A percentile compares a stretch with the other conserved stretches of the same genome.
phyloP scores from a whole-genome alignment of 53 echinoderm and acorn worm genomes.

The Antedon mediterranea region DNA sequence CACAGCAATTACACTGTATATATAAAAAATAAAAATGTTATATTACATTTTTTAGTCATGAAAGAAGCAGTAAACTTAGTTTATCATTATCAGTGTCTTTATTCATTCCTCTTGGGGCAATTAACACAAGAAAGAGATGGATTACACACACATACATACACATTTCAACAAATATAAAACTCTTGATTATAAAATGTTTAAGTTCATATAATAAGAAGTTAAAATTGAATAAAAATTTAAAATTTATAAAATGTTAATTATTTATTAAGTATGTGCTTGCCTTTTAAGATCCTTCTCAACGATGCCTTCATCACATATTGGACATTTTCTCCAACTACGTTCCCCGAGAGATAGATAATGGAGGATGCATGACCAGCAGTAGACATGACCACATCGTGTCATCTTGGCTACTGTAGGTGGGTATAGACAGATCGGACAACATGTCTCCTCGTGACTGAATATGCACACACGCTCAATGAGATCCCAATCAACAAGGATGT shows the following conservation, averaged over 20 bases:
- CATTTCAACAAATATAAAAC: too few species aligned
- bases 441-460: slow-evolving; percentile 73
- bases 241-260: neutral
- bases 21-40: too few species aligned
- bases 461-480: slow-evolving; percentile 85
- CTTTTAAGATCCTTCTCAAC: slow-evolving; percentile 70
- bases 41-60: too few species aligned
- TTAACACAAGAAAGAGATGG: too few species aligned
- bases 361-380: slow-evolving; percentile 88
- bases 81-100: too few species aligned
- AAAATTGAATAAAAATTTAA: neutral
- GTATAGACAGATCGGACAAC: slow-evolving; percentile 87
- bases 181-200: too few species aligned
- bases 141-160: too few species aligned
- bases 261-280: slow-evolving; percentile 17
- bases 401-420: slow-evolving; percentile 97
- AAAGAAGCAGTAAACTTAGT: too few species aligned
- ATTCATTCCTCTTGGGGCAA: too few species aligned
- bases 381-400: slow-evolving; percentile 90
- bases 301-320: slow-evolving; percentile 80
- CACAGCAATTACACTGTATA: slow-evolving; percentile 52
- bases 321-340: slow-evolving; percentile 85
- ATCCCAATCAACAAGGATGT: slow-evolving; percentile 84
- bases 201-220: too few species aligned
- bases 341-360: slow-evolving; percentile 76